Percentiles rank a stretch among this genome's conserved stretches.
Evolutionary conservation across 2,113 vertebrate species (phyloP).

Genomic region (Coturnix japonica): DNA sequence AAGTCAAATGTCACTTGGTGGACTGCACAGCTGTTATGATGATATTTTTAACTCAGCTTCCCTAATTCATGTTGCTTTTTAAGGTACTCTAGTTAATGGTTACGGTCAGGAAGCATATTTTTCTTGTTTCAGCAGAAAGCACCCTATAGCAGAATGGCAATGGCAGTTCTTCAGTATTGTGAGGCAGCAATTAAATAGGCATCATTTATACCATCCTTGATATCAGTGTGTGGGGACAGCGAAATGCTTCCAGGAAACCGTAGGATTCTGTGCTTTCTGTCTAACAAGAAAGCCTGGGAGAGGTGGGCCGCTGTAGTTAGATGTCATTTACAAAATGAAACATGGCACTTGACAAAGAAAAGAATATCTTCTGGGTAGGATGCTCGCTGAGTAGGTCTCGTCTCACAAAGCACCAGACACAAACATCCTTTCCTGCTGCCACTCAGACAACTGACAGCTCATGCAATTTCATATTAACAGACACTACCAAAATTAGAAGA

Average conservation of each 20-base stretch:
- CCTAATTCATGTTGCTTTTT: not conserved
- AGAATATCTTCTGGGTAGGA: not conserved
- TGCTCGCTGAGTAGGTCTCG: not conserved
- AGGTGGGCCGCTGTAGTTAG: not conserved
- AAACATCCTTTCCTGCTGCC: not conserved
- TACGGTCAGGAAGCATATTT: not conserved
- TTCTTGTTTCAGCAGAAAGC: not conserved
- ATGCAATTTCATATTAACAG: not conserved
- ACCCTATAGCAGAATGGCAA: not conserved
- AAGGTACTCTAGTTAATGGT: not conserved
- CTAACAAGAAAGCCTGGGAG: slow-evolving; percentile 33
- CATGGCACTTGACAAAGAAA: slow-evolving; percentile 14
- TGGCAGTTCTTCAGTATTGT: not conserved
- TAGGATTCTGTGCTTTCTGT: not conserved
- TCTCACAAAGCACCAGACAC: slow-evolving; percentile 11
- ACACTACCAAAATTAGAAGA: not conserved
- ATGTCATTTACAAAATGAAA: slow-evolving; percentile 23
- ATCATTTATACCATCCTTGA: not conserved
- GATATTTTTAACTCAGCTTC: not conserved
- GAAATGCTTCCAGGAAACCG: not conserved
- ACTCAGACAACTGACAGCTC: not conserved
- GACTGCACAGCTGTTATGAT: not conserved
- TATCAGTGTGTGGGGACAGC: not conserved
- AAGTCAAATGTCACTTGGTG: not conserved
- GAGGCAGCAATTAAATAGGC: not conserved